These are phyloP conservation scores for Sebastes glaucus DNA, from an alignment of 2,797 vertebrate species.

Conservation along the genomic window DNA sequence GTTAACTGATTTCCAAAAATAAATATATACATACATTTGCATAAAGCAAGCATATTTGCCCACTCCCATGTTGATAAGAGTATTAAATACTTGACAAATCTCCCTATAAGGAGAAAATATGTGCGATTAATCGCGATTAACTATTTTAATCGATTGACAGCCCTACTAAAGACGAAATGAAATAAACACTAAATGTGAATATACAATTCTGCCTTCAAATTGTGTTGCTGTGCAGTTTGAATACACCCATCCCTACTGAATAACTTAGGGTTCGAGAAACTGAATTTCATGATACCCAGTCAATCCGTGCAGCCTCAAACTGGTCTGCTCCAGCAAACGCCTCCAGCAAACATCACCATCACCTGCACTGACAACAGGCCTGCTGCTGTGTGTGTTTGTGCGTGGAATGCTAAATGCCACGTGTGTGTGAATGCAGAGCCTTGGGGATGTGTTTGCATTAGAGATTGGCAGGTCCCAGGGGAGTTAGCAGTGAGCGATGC, in stretches of 20 bases:
- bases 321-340: constrained; percentile 1
- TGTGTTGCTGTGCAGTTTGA: not conserved
- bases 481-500: not conserved
- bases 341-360: constrained; percentile 35
- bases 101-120: too few relatives aligned
- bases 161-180: not conserved
- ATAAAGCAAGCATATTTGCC: too few relatives aligned
- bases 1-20: too few relatives aligned
- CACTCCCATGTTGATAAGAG: too few relatives aligned
- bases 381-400: constrained; percentile 35
- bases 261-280: not conserved
- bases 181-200: not conserved
- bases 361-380: constrained; percentile 30
- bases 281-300: constrained; percentile 7
- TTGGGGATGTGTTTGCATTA: constrained; percentile 34
- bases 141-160: too few relatives aligned
- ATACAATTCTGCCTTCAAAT: not conserved
- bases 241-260: not conserved
- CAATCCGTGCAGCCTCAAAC: constrained; percentile 14
- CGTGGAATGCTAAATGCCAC: constrained; percentile 49
- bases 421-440: constrained; percentile 38
- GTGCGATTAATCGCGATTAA: too few relatives aligned
- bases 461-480: constrained; percentile 23
- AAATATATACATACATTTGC: too few relatives aligned
- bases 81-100: too few relatives aligned